A percentile compares a stretch with the other conserved stretches of the same genome.
phyloP scores from a whole-genome alignment of 2,113 vertebrate species.

The Ctenodactylus gundi region DNA sequence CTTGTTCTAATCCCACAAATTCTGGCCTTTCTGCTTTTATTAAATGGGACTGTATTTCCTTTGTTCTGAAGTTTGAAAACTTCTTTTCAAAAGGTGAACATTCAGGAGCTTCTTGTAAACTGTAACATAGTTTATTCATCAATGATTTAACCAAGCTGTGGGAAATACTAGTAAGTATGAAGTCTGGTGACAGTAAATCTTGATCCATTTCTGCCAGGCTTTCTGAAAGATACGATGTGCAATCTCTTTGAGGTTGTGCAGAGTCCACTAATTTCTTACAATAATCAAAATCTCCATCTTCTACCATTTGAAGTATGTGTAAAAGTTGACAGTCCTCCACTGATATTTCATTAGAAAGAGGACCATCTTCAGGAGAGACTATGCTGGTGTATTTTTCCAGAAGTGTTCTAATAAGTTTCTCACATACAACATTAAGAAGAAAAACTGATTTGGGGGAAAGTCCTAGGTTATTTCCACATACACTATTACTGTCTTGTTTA shows the following conservation, averaged over 20 bases:
- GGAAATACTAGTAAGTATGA: constrained; percentile 61
- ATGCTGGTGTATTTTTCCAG: constrained; percentile 67
- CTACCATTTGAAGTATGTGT: constrained; percentile 36
- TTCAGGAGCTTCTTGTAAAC: constrained; percentile 1
- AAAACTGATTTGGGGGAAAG: constrained; percentile 71
- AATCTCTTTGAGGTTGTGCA: constrained; percentile 60
- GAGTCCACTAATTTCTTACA: background rate
- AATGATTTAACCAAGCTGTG: constrained; percentile 74
- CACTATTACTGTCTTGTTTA: background rate
- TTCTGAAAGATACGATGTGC: constrained; percentile 44
- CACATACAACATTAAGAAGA: constrained; percentile 74
- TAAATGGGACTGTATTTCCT: constrained; percentile 4
- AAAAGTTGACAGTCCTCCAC: constrained; percentile 52
- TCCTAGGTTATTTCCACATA: constrained; percentile 37
- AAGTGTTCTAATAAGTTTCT: constrained; percentile 75
- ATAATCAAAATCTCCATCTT: constrained; percentile 16
- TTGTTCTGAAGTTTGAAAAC: background rate
- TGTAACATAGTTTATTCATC: constrained; percentile 68
- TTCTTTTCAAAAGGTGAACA: constrained; percentile 16
- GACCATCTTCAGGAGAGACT: background rate
- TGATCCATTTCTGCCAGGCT: constrained; percentile 58
- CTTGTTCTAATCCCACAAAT: background rate
- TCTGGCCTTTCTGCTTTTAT: constrained; percentile 1
- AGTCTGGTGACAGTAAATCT: constrained; percentile 61
- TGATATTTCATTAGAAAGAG: constrained; percentile 26